phyloP scores from a whole-genome alignment of 53 echinoderm and acorn worm species.

The Echinarachnius parma region DNA sequence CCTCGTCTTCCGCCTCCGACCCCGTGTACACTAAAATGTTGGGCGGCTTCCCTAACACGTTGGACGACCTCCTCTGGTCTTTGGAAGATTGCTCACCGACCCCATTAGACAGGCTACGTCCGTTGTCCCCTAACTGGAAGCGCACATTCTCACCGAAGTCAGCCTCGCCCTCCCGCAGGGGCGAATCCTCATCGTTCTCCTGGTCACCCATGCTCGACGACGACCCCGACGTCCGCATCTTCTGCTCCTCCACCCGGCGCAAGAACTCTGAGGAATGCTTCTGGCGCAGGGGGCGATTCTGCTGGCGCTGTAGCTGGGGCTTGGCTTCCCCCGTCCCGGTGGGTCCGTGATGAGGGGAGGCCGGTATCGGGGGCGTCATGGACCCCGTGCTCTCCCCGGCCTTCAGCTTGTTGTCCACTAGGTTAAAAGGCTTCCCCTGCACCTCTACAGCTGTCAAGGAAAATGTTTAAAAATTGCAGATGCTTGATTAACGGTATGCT shows the following conservation, averaged over 20 bases:
- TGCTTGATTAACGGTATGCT: no score
- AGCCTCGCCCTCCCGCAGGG: background rate
- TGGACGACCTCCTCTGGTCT: background rate
- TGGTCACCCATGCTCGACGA: conserved; percentile 31
- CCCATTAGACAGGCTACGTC: conserved; percentile 4
- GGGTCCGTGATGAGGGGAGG: conserved; percentile 19
- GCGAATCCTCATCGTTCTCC: conserved; percentile 16
- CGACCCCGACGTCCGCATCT: conserved; percentile 45
- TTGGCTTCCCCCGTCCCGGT: background rate
- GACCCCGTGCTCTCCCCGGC: conserved; percentile 13
- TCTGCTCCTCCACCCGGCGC: conserved; percentile 67
- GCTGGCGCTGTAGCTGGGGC: conserved; percentile 28
- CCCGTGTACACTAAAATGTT: conserved; percentile 83
- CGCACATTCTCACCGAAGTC: conserved; percentile 14
- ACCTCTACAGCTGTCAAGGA: conserved; percentile 86
- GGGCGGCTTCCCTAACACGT: conserved; percentile 67
- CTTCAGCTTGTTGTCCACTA: conserved; percentile 50
- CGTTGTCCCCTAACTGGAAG: conserved; percentile 7
- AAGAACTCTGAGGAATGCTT: conserved; percentile 83
- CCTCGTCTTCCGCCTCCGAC: conserved; percentile 46
- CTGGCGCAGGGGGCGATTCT: conserved; percentile 43
- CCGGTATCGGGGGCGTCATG: conserved; percentile 32
- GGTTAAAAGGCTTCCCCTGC: conserved; percentile 75
- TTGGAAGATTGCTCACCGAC: background rate
- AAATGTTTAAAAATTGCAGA: no score